Base-by-base conservation (phyloP, 2,888 invertebrate genomes). In the Brenthis ino region DNA sequence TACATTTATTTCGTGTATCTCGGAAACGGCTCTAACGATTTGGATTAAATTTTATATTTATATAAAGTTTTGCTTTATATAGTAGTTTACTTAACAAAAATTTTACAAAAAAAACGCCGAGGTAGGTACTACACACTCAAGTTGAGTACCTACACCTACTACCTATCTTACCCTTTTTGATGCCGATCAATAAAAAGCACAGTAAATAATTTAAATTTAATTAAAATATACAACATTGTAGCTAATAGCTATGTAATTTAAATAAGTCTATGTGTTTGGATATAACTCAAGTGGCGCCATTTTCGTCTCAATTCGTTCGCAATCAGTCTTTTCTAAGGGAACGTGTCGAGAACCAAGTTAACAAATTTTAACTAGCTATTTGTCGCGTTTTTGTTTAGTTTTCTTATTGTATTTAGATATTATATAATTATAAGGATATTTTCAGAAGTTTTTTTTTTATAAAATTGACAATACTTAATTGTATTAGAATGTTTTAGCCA, bases 221-320 rank as follows among this genome's bases (percentile, higher is more conserved):
- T 91, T 92, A 87, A 87, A 91, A 90, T 91, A 88, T 91, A 91
- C 91, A 92, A 91, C 91, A 90, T 87, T 83, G 84, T 91, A 88
- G 81, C 88, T 84, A 85, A 28, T 83, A 87, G 82, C 88, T 88
- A 89, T 86, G 24, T 64, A 65, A 66, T 69, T 71, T 84, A 84
- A 85, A 43, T 43, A 43, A 85, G 81, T 86, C 90, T 88, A 89
- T 88, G 87, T 89, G 88, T 87, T 86, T 85, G 84, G 85, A 87
- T 86, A 84, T 85, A 80, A 60, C 69, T 33, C 33, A 20, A n/a
- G 5, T 28, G 12, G 60, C 50, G 60, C 60, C 28, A 16, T 48
- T 43, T 43, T 57, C n/a, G 6, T 50, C 28, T 28, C 60, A 33
- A 28, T 50, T 50, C 60, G 50, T 60, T 37, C 51, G 51, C 51